Evolutionary conservation across 2,113 vertebrate species (phyloP).

Genomic region (Calypte anna): DNA sequence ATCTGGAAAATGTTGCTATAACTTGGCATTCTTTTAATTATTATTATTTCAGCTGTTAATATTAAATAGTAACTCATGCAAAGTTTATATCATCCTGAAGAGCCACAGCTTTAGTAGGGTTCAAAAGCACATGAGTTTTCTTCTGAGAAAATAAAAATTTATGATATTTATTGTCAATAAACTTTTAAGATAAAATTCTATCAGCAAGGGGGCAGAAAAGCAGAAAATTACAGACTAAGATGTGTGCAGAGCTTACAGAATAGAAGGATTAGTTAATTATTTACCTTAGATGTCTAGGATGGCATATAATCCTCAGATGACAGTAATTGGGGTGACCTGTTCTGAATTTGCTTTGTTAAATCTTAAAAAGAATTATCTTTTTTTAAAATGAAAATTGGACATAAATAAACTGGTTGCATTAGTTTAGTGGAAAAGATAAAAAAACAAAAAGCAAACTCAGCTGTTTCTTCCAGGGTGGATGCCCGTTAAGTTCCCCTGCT

Average conservation of each 20-base stretch:
- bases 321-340: conserved; percentile 58
- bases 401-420: conserved; percentile 57
- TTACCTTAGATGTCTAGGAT: conserved; percentile 23
- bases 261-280: conserved; percentile 48
- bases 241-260: conserved; percentile 59
- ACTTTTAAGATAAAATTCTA: conserved; percentile 46
- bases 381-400: conserved; percentile 54
- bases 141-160: conserved; percentile 24
- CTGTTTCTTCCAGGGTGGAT: background rate
- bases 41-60: conserved; percentile 45
- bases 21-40: background rate
- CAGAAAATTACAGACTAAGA: conserved; percentile 59
- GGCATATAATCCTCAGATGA: conserved; percentile 45
- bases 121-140: conserved; percentile 32
- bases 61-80: background rate
- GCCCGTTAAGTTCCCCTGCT: background rate
- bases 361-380: conserved; percentile 49
- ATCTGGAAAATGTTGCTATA: conserved; percentile 8
- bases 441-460: background rate
- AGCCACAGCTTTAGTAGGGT: background rate
- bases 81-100: conserved; percentile 17
- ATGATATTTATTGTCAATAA: conserved; percentile 59
- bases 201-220: conserved; percentile 60
- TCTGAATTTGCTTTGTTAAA: conserved; percentile 27
- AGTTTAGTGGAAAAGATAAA: conserved; percentile 3